A percentile compares a stretch with the other conserved stretches of the same genome.
Evolutionary conservation across 2,113 vertebrate species (phyloP).

Genomic region (Zosterops japonicus): DNA sequence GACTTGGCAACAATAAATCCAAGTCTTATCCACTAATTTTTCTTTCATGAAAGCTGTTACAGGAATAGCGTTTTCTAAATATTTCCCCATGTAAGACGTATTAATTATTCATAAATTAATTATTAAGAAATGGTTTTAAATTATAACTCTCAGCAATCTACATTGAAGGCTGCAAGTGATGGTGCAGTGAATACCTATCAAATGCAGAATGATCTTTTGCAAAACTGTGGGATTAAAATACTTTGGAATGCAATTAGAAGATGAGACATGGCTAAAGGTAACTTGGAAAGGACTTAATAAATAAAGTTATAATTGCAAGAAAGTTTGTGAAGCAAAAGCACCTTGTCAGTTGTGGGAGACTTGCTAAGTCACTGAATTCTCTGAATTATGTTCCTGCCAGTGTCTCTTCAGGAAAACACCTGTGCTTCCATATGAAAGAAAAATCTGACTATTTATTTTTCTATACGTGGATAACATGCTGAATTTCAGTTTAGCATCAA

Average conservation of each 20-base stretch:
- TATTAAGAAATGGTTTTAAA: conserved; percentile 7
- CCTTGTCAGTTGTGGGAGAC: neutral
- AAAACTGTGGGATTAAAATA: neutral
- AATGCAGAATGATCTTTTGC: neutral
- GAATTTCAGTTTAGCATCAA: neutral
- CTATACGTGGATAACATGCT: neutral
- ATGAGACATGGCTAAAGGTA: neutral
- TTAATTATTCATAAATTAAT: conserved; percentile 41
- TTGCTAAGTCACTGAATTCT: neutral
- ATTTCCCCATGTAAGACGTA: neutral
- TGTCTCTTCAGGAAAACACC: neutral
- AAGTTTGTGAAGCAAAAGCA: neutral
- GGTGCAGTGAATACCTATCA: neutral
- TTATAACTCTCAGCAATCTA: neutral
- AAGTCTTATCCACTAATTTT: neutral
- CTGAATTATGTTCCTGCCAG: neutral
- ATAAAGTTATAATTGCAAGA: neutral
- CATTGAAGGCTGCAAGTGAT: neutral
- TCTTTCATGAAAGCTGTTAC: neutral
- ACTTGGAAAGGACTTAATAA: neutral
- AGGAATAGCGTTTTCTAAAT: conserved; percentile 15
- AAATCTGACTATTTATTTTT: neutral
- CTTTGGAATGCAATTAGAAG: neutral
- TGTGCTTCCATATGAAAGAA: neutral
- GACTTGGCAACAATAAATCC: neutral